A percentile compares a stretch with the other conserved stretches of the same genome.
Conservation (phyloP, 2,113 vertebrate species). For the Paradisaea rubra region DNA sequence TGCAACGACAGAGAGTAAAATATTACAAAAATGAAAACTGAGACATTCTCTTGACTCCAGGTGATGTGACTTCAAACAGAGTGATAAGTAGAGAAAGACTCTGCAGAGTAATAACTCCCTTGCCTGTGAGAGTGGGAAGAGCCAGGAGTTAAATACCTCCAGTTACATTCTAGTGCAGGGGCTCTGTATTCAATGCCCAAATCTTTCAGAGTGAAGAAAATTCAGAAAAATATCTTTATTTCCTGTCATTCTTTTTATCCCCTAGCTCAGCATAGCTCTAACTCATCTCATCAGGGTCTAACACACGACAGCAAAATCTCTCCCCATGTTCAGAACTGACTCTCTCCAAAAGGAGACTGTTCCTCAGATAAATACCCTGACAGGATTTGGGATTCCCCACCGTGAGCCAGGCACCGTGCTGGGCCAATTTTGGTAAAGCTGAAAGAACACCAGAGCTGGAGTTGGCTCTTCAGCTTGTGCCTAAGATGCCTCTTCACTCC, state of each 20-base stretch:
- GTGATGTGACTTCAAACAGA: conserved; percentile 9
- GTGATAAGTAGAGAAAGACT: neutral
- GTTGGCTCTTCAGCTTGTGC: neutral
- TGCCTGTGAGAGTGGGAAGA: neutral
- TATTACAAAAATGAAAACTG: neutral
- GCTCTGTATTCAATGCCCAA: neutral
- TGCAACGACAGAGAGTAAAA: neutral
- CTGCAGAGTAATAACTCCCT: neutral
- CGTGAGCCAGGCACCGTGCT: rapidly evolving
- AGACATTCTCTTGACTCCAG: neutral
- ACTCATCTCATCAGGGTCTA: neutral
- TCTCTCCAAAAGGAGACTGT: neutral
- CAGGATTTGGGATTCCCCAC: neutral
- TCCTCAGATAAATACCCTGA: neutral
- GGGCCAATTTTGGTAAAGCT: neutral
- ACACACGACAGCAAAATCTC: neutral
- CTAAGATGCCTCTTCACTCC: neutral
- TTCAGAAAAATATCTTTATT: neutral
- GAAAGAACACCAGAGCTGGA: neutral
- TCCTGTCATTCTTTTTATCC: neutral
- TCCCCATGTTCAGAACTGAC: neutral
- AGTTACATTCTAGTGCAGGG: neutral
- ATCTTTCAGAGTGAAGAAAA: neutral
- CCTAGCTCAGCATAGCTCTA: neutral
- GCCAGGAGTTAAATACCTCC: neutral